Base-by-base conservation (phyloP, 2,113 vertebrate genomes). In the Xyliphius kryptos region DNA sequence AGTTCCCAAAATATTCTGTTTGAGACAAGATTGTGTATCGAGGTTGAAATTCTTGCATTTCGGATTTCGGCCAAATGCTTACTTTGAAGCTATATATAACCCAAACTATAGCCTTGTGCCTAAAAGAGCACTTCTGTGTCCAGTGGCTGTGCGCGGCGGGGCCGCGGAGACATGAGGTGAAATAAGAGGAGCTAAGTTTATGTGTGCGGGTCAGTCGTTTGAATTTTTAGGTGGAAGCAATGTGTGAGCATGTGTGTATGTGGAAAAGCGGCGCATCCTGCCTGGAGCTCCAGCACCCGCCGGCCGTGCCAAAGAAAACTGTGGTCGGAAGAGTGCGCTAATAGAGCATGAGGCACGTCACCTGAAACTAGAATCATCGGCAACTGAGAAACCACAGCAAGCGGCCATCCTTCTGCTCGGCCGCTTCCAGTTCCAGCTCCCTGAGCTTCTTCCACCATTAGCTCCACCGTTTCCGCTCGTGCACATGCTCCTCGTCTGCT, bases 341-440 rank as follows among this genome's bases (percentile, higher is more conserved):
- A 89, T 89, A 89, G 87, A 85, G 87, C 86, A 86, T 86, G 86
- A 88, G 85, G 82, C 85, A 87, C 85, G 85, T 88, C 87, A 88
- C 86, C 87, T 89, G 86, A 89, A 89, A 89, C 86, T 87, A 87
- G 86, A 89, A 88, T 88, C 85, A 87, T 88, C 83, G 73, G 79
- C 82, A 88, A 84, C 78, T 76, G 75, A 83, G 80, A 89, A 87
- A 89, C 87, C 87, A 79, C 87, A 87, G 85, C 79, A 79, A 80
- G 79, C 83, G 77, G 81, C 68, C 83, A 83, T 87, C 84, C 61
- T 85, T 77, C 75, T 82, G 81, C 80, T 83, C 80, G 79, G 73
- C 68, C 73, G 70, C 79, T 81, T 82, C 82, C 78, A 68, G 67
- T 75, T 80, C 79, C 79, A 79, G 56, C 50, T 49, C 68, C 56